A percentile compares a stretch with the other conserved stretches of the same genome.
These are phyloP conservation scores for Blomia tropicalis DNA, from an alignment of 2,888 invertebrate species.

Conservation along the genomic window DNA sequence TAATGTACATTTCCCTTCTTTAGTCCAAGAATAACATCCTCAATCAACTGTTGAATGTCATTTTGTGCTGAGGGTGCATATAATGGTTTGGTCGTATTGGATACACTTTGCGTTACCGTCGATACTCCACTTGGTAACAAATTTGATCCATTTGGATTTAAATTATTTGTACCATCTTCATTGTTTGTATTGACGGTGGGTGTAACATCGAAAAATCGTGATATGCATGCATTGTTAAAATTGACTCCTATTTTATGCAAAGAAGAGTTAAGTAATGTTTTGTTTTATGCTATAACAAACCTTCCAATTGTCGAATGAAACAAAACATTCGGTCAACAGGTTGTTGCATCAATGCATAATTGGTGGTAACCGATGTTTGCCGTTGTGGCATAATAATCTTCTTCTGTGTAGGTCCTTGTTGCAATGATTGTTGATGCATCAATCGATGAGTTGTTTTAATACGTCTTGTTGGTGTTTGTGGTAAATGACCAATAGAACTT, in stretches of 20 bases:
- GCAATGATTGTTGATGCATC: constrained; percentile 11
- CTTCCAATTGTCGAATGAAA: constrained; percentile 30
- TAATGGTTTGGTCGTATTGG: neutral
- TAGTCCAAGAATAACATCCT: constrained; percentile 29
- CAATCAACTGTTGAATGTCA: constrained; percentile 25
- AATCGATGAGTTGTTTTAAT: constrained; percentile 3
- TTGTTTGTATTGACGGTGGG: constrained; percentile 1
- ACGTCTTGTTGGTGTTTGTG: neutral
- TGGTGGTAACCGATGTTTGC: constrained; percentile 6
- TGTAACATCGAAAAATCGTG: constrained; percentile 23
- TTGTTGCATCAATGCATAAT: constrained; percentile 13
- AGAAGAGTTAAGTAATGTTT: neutral
- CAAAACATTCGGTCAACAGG: constrained; percentile 27
- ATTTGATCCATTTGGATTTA: neutral
- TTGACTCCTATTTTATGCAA: constrained; percentile 9
- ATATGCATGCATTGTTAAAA: constrained; percentile 17
- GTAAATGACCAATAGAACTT: neutral
- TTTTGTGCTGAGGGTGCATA: constrained; percentile 20
- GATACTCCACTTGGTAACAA: neutral
- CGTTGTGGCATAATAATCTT: constrained; percentile 11
- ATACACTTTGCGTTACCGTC: neutral
- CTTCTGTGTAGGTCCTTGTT: constrained; percentile 15
- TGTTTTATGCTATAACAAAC: constrained; percentile 20
- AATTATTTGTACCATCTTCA: neutral
- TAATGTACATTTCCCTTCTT: constrained; percentile 29